Conservation (phyloP, 2,888 invertebrate genomes). For the Anagyrus pseudococci region DNA sequence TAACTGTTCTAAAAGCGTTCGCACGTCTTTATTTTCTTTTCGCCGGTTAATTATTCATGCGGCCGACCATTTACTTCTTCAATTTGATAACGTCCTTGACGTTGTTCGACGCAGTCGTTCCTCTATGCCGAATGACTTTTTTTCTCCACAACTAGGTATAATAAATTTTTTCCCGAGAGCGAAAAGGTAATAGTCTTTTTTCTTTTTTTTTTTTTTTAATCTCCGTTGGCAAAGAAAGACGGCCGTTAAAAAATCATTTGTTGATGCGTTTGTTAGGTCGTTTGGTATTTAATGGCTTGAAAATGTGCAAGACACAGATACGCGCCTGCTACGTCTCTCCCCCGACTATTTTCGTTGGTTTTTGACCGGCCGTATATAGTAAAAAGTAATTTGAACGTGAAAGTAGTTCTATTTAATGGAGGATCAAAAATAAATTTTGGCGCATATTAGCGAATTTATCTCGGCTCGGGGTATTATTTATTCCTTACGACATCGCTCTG, state of each 20-base stretch:
- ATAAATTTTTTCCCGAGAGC: too few relatives aligned
- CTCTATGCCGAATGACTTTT: too few relatives aligned
- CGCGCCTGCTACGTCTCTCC: too few relatives aligned
- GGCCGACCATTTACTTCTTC: constrained; percentile 10
- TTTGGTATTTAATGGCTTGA: too few relatives aligned
- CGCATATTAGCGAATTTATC: constrained; percentile 9
- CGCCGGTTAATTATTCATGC: background rate
- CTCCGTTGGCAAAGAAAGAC: too few relatives aligned
- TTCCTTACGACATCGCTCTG: background rate
- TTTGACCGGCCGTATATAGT: background rate
- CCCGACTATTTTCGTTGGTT: too few relatives aligned
- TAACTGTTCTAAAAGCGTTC: background rate
- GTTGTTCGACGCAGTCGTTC: constrained; percentile 15
- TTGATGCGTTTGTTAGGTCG: too few relatives aligned
- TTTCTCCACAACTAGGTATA: too few relatives aligned
- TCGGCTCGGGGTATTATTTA: constrained; percentile 5
- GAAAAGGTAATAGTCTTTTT: too few relatives aligned
- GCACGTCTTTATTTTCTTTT: constrained; percentile 17
- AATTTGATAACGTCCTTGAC: constrained; percentile 22
- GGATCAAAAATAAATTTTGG: constrained; percentile 20
- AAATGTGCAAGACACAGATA: too few relatives aligned
- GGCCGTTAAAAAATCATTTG: too few relatives aligned
- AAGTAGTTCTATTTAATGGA: constrained; percentile 5
- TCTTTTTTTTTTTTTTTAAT: too few relatives aligned
- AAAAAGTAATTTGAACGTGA: constrained; percentile 11